These are phyloP conservation scores for Nyctibius bracteatus DNA, from an alignment of 2,113 vertebrate genomes.

Conservation along the genomic window DNA sequence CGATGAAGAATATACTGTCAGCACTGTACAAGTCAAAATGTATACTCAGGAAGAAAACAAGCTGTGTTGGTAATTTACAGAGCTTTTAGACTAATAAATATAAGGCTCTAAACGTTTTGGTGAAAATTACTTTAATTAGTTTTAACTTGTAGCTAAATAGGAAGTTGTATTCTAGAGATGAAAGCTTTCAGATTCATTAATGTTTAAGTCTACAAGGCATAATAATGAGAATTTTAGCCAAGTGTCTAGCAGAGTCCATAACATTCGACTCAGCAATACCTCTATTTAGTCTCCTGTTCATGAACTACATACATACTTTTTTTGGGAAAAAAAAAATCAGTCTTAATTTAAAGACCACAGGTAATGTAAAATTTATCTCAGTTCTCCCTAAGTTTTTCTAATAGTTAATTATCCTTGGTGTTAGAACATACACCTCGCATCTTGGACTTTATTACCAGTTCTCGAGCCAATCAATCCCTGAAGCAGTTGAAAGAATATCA, in stretches of 20 bases:
- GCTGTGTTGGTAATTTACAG: background rate
- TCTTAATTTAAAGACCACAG: background rate
- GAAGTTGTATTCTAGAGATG: background rate
- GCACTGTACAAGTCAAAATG: background rate
- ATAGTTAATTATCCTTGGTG: background rate
- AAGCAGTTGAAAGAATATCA: background rate
- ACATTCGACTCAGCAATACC: background rate
- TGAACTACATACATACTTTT: background rate
- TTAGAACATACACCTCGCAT: background rate
- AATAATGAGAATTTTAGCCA: background rate
- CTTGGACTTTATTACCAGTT: background rate
- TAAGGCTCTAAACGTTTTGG: background rate
- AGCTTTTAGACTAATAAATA: background rate
- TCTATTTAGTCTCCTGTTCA: background rate
- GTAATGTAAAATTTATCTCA: background rate
- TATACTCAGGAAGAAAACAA: background rate
- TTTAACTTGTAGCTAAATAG: background rate
- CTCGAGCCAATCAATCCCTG: background rate
- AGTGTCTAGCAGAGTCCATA: background rate
- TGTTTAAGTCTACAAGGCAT: background rate
- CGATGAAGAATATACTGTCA: background rate
- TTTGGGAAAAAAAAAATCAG: rapidly evolving
- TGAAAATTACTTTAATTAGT: background rate
- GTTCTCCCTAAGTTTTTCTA: background rate
- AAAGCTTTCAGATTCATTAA: background rate